Evolutionary conservation across 35 echinoderm and acorn worm genomes (phyloP), one percentile per base, ranked within the genome.

Genomic region (Holothuria glaberrima): DNA sequence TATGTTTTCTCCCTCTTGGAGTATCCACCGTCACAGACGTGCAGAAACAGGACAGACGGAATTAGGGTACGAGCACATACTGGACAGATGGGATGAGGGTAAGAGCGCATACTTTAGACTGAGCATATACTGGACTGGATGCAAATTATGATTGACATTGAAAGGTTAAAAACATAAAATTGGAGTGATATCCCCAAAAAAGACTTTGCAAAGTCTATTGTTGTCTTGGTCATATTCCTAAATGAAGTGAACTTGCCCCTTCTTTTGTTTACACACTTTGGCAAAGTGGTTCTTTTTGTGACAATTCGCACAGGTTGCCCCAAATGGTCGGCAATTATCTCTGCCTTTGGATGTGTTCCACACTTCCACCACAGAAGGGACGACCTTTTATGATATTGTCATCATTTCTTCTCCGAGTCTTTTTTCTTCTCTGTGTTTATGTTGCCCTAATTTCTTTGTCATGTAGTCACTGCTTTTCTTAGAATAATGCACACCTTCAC

Each of bases 311-410:
- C 86, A 75, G 22, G 32, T 35, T 74, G 48, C 24, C 13, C 50
- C 5, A 34, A 26, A 89, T 35, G 69, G 36, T 4, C 35, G 70
- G 33, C 87, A 89, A n/a, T 73, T 44, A 44, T 84, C 28, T 61
- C 58, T 59, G 52, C 46, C 12, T 75, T 59, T 73, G 9, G 12
- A 63, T 76, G 87, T 52, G 3, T 58, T 30, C n/a, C n/a, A n/a
- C n/a, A n/a, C n/a, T n/a, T n/a, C 66, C 46, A 75, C 87, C 66
- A 59, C 61, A 87, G 38, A 34, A 64, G 5, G 34, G 12, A 68
- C 84, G 68, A 14, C 68, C 31, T 68, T 14, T 30, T 31, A 38
- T 87, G 38, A 58, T 35, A 44, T 27, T 69, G 7, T 33, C 66
- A 14, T 27, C 66, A 69, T 28, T 3, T 25, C 66, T 29, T 29